Evolutionary conservation across 1,140 invertebrate species (phyloP).

Genomic region (Melanaphis sacchari): DNA sequence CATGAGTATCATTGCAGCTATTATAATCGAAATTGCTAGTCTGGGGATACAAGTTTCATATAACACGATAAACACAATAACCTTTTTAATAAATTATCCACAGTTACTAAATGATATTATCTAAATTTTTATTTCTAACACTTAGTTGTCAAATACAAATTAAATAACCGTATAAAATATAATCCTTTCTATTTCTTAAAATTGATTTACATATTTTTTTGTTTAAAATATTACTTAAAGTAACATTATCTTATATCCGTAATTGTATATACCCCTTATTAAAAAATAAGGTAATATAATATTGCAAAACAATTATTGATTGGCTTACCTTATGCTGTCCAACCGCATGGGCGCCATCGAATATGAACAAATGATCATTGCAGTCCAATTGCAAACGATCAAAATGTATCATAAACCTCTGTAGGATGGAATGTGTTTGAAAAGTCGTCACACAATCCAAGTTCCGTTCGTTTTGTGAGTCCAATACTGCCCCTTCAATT

Average conservation of each 20-base stretch:
- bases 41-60: neutral
- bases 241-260: neutral
- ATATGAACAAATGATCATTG: constrained; percentile 91
- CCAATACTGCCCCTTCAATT: constrained; percentile 87
- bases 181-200: neutral
- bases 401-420: constrained; percentile 92
- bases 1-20: neutral
- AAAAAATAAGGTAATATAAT: neutral
- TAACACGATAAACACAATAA: neutral
- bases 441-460: constrained; percentile 90
- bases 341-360: constrained; percentile 88
- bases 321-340: constrained; percentile 80
- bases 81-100: neutral
- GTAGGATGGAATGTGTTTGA: constrained; percentile 90
- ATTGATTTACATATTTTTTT: neutral
- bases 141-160: neutral
- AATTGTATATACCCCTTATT: neutral
- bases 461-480: constrained; percentile 86
- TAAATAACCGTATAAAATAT: neutral
- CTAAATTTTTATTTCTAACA: neutral
- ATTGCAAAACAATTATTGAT: neutral
- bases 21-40: neutral
- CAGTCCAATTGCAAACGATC: constrained; percentile 83
- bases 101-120: neutral
- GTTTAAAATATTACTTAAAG: neutral